Evolutionary conservation across 2,113 vertebrate genomes (phyloP).

Genomic region (Malaclemys terrapin): DNA sequence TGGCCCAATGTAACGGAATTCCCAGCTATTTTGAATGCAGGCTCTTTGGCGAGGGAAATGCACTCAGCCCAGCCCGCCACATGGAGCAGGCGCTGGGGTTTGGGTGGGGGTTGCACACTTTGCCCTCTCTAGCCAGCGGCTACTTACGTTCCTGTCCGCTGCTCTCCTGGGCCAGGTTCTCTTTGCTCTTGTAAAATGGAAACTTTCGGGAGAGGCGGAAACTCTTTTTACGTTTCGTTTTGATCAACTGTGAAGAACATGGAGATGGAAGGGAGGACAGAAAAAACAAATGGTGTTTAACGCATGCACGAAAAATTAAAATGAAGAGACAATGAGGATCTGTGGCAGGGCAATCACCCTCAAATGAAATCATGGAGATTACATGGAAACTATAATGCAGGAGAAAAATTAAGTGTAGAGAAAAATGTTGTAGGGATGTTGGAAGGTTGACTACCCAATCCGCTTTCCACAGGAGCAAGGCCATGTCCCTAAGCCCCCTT

Average conservation of each 20-base stretch:
- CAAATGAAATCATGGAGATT: conserved; percentile 81
- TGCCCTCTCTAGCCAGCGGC: conserved; percentile 79
- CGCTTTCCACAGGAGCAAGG: conserved; percentile 47
- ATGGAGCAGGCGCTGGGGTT: neutral
- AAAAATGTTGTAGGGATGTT: conserved; percentile 73
- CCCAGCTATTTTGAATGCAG: neutral
- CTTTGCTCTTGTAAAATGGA: conserved; percentile 99
- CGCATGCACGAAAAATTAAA: conserved; percentile 79
- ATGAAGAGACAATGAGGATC: conserved; percentile 79
- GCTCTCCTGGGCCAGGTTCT: conserved; percentile 98
- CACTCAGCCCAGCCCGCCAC: neutral
- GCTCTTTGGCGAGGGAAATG: accelerated
- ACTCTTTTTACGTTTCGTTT: conserved; percentile 99
- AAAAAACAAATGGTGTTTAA: conserved; percentile 84
- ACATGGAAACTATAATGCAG: conserved; percentile 81
- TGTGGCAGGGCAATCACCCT: conserved; percentile 72
- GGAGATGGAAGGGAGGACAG: conserved; percentile 84
- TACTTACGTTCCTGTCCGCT: conserved; percentile 99
- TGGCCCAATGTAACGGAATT: neutral
- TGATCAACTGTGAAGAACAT: conserved; percentile 93
- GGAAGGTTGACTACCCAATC: conserved; percentile 60
- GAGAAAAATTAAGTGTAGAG: conserved; percentile 77
- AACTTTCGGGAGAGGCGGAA: conserved; percentile 99
- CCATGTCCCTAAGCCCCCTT: neutral
- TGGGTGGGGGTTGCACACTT: neutral